A percentile compares a stretch with the other conserved stretches of the same genome.
Conservation (phyloP, 2,113 vertebrate genomes). For the Corythornis cristatus region DNA sequence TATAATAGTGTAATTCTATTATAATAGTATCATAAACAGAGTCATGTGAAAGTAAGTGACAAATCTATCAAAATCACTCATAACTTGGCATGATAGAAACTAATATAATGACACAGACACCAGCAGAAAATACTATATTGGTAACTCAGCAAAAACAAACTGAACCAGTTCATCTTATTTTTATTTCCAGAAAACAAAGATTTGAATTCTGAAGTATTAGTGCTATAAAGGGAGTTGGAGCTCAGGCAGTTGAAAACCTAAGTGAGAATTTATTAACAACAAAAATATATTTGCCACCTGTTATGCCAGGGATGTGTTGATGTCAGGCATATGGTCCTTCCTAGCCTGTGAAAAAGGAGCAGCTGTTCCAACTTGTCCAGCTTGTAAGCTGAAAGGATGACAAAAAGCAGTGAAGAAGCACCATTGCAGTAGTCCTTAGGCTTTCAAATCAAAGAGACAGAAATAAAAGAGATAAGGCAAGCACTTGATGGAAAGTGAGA, state of each 20-base stretch:
- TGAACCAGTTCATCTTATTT: not conserved
- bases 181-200: not conserved
- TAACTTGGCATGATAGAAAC: not conserved
- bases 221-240: not conserved
- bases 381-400: not conserved
- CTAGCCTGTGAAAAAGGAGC: conserved; percentile 16
- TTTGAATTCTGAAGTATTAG: not conserved
- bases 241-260: not conserved
- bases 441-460: not conserved
- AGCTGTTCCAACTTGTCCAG: not conserved
- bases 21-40: not conserved
- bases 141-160: not conserved
- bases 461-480: not conserved
- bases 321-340: not conserved
- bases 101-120: not conserved
- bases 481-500: conserved; percentile 7
- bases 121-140: not conserved
- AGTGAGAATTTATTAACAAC: conserved; percentile 26
- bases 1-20: not conserved
- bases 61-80: not conserved
- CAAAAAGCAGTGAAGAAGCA: conserved; percentile 21
- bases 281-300: conserved; percentile 18
- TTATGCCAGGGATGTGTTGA: not conserved
- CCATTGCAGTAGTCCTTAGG: not conserved
- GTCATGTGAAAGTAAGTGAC: not conserved